A percentile compares a stretch with the other conserved stretches of the same genome.
Conservation (phyloP, 1,140 invertebrate species). For the Hesperophylax magnus region DNA sequence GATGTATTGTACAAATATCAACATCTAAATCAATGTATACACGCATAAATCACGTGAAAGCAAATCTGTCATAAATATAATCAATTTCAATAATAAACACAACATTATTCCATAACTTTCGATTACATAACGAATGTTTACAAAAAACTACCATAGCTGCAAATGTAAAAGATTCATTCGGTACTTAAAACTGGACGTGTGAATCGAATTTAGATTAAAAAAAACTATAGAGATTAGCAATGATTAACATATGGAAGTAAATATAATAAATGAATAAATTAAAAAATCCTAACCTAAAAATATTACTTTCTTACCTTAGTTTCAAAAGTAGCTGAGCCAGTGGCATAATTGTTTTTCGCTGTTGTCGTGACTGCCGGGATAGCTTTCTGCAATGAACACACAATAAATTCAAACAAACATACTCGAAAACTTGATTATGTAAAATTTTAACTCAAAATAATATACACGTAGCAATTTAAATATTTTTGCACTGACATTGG, state of each 20-base stretch:
- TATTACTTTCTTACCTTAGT: conserved; percentile 72
- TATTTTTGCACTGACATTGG: conserved; percentile 31
- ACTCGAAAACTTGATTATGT: conserved; percentile 6
- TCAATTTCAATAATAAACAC: not conserved
- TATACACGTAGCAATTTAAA: conserved; percentile 5
- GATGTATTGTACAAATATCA: not conserved
- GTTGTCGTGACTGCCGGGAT: conserved; percentile 62
- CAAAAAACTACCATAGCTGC: not conserved
- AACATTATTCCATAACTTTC: not conserved
- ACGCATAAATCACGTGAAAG: not conserved
- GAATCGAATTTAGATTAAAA: too few relatives aligned
- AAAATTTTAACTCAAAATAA: conserved; percentile 6
- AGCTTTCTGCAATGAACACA: conserved; percentile 61
- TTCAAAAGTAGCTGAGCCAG: conserved; percentile 79
- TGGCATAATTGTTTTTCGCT: conserved; percentile 73
- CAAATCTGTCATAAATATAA: not conserved
- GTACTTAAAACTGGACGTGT: too few relatives aligned
- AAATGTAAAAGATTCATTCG: too few relatives aligned
- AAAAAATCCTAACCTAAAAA: conserved; percentile 1
- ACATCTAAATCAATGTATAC: not conserved
- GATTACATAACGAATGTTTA: conserved; percentile 49
- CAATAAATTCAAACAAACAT: too few relatives aligned
- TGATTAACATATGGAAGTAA: conserved; percentile 2
- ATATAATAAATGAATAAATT: not conserved
- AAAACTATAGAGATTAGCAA: not conserved